phyloP scores from a whole-genome alignment of 1,140 invertebrate genomes.

The Nasonia longicornis region DNA sequence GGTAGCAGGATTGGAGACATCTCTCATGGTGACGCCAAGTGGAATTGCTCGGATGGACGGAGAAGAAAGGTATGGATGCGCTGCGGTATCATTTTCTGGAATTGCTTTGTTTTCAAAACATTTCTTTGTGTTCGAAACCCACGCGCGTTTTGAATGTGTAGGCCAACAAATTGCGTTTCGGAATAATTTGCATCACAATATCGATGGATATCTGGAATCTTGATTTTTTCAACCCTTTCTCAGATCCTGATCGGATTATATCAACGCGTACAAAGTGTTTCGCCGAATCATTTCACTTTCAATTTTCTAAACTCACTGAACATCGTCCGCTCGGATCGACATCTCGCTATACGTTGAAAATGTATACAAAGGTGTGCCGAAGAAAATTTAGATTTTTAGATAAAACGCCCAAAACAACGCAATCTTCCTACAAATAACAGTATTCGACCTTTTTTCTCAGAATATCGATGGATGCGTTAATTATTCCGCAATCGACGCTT shows the following conservation, averaged over 20 bases:
- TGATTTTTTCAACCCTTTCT: too few species aligned
- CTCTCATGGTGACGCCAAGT: neutral
- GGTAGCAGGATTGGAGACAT: neutral
- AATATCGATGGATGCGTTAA: too few species aligned
- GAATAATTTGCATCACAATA: too few species aligned
- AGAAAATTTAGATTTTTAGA: neutral
- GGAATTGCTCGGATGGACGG: neutral
- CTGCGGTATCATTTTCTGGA: neutral
- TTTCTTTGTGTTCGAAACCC: neutral
- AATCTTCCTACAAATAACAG: too few species aligned
- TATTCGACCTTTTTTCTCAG: too few species aligned
- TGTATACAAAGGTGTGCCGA: neutral
- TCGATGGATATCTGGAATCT: too few species aligned
- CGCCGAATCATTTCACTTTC: constrained; percentile 6
- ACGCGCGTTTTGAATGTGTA: too few species aligned
- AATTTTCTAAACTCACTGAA: neutral
- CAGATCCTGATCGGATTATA: too few species aligned
- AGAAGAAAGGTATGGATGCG: neutral
- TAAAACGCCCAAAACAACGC: neutral
- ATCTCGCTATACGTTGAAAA: neutral
- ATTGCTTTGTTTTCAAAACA: neutral
- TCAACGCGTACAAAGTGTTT: neutral
- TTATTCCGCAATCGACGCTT: too few species aligned
- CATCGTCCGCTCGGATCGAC: neutral
- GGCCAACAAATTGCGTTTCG: too few species aligned